Base-by-base conservation (phyloP, 2,888 invertebrate genomes). In the Liposcelis brunnea region DNA sequence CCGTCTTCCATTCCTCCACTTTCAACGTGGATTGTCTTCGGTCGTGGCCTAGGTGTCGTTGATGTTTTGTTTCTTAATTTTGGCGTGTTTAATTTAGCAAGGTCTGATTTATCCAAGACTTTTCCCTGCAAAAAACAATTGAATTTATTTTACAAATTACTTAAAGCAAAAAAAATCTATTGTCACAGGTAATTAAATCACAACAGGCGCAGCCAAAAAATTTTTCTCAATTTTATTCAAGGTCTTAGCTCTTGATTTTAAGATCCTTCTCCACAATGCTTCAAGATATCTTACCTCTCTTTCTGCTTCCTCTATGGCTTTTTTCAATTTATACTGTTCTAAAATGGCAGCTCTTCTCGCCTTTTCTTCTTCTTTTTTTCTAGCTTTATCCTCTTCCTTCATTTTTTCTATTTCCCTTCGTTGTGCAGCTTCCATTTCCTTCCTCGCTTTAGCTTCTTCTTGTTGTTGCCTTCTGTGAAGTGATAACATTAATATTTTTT, bases 281-380 rank as follows among this genome's bases (percentile, higher is more conserved):
- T n/a, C n/a, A n/a, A n/a, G n/a, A n/a, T n/a, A n/a, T n/a, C 58
- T 51, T 55, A 82, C 83, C 71, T 86, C 86, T 59, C 84, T 66
- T 62, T 87, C 86, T 18, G 89, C 87, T 66, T 90, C 89, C 61
- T 91, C 90, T 50, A 86, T 77, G 46, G 86, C 85, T 65, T 94
- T 94, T 61, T 93, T 89, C 54, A 90, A 69, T 65, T 90, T 84
- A 67, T 94, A 87, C 63, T 90, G 86, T 59, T 90, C 89, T 55
- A 93, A 73, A 59, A 95, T 95, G 52, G 75, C 75, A 52, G 89
- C 83, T 46, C 93, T 67, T 48, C 91, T 70, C n/a, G 80, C 74
- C 56, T 80, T 80, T 62, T 94, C 93, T 57, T 93, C 91, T 56
- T 84, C 79, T 67, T 71, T 52, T 62, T 80, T 75, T 59, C 84